phyloP scores from a whole-genome alignment of 2,888 invertebrate genomes.

The Seladonia tumulorum region DNA sequence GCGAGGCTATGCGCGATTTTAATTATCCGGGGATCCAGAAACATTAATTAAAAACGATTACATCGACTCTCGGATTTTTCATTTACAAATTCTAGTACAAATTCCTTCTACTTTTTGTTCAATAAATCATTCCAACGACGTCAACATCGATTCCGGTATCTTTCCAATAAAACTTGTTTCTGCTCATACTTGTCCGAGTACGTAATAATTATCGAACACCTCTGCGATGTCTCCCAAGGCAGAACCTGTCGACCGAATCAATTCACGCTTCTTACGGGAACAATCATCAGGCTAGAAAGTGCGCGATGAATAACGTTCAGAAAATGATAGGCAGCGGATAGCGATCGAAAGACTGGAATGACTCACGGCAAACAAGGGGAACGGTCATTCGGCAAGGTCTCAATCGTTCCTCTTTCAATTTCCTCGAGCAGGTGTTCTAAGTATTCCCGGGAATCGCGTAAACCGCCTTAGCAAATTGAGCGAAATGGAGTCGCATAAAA shows the following conservation, averaged over 20 bases:
- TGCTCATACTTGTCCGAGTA: background rate
- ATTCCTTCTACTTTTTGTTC: no score
- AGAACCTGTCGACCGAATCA: background rate
- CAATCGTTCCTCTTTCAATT: background rate
- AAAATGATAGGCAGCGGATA: background rate
- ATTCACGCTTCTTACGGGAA: background rate
- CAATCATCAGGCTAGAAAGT: background rate
- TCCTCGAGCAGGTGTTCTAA: background rate
- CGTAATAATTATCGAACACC: background rate
- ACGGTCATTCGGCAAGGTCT: slow-evolving; percentile 1
- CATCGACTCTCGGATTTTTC: no score
- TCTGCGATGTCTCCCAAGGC: background rate
- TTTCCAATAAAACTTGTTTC: no score
- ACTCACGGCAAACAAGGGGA: background rate
- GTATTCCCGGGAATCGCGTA: background rate
- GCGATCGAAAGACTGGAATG: background rate
- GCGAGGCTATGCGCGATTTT: no score
- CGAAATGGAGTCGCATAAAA: slow-evolving; percentile 8
- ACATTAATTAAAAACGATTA: no score
- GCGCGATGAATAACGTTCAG: background rate
- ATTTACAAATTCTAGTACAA: no score
- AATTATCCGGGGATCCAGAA: no score
- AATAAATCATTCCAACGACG: background rate
- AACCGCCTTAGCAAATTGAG: slow-evolving; percentile 5
- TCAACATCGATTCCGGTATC: background rate